Evolutionary conservation across 2,888 invertebrate genomes (phyloP).

Genomic region (Formica aserva): DNA sequence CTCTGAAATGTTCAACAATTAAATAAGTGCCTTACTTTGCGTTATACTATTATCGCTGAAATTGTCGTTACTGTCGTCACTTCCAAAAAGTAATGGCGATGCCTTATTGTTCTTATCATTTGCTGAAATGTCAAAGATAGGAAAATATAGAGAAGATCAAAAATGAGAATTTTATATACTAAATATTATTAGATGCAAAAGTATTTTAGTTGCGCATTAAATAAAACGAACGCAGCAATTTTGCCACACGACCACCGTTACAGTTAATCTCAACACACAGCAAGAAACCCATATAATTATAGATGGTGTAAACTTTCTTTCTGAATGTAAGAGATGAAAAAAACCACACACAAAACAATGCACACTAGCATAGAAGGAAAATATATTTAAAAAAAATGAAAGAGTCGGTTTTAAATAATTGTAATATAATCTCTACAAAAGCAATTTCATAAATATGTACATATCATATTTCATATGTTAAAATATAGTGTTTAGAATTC

Average conservation of each 20-base stretch:
- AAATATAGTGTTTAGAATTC: not conserved
- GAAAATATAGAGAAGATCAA: not conserved
- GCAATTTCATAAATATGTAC: not conserved
- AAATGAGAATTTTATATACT: not conserved
- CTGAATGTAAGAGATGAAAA: not conserved
- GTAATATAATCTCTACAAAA: not conserved
- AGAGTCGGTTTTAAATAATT: not conserved
- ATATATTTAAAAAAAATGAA: not conserved
- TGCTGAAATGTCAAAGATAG: not conserved
- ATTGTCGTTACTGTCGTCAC: not conserved
- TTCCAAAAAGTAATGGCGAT: not conserved
- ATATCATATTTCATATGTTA: not conserved
- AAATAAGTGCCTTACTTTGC: not conserved
- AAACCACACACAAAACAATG: not conserved
- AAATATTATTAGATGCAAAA: not conserved
- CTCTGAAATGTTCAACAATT: not conserved
- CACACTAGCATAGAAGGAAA: not conserved
- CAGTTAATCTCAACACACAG: not conserved
- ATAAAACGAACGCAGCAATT: not conserved
- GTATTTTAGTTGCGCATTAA: not conserved
- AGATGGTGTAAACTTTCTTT: not conserved
- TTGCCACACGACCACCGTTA: not conserved
- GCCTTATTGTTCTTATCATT: not conserved
- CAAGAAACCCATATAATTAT: not conserved
- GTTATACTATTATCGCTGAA: not conserved